phyloP scores from a whole-genome alignment of 2,888 invertebrate species.

The Apomyelois bistriatella region DNA sequence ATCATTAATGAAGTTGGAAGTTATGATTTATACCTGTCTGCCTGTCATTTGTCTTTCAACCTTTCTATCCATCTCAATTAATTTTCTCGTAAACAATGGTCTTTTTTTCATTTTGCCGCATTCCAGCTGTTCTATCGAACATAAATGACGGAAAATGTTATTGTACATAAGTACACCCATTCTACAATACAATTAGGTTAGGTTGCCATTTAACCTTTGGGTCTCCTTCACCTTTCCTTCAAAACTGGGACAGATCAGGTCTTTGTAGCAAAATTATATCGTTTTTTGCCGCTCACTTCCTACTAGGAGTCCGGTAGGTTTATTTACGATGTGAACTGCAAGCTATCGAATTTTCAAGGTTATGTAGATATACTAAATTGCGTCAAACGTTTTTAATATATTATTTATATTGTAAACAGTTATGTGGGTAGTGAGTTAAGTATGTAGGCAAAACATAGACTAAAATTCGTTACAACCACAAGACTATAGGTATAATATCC shows the following conservation, averaged over 20 bases:
- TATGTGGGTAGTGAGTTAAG: too few relatives aligned
- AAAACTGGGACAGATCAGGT: constrained; percentile 46
- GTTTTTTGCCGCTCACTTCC: constrained; percentile 36
- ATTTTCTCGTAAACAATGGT: neutral
- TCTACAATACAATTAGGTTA: constrained; percentile 15
- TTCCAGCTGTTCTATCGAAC: neutral
- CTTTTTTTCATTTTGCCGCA: neutral
- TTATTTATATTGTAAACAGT: neutral
- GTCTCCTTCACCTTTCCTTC: constrained; percentile 49
- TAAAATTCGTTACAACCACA: too few relatives aligned
- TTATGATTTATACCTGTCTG: neutral
- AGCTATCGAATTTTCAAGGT: constrained; percentile 11
- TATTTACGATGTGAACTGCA: constrained; percentile 1
- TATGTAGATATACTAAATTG: neutral
- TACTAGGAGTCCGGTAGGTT: constrained; percentile 24
- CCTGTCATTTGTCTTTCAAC: neutral
- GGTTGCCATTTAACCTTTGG: constrained; percentile 17
- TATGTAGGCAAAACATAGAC: too few relatives aligned
- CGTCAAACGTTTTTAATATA: neutral
- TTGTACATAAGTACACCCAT: constrained; percentile 1
- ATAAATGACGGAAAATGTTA: neutral
- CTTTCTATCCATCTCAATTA: neutral
- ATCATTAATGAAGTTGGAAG: too few relatives aligned
- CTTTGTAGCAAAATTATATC: constrained; percentile 24
- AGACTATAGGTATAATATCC: too few relatives aligned